These are phyloP conservation scores for Actinopyga echinites DNA, from an alignment of 53 echinoderm and acorn worm species.

Conservation along the genomic window DNA sequence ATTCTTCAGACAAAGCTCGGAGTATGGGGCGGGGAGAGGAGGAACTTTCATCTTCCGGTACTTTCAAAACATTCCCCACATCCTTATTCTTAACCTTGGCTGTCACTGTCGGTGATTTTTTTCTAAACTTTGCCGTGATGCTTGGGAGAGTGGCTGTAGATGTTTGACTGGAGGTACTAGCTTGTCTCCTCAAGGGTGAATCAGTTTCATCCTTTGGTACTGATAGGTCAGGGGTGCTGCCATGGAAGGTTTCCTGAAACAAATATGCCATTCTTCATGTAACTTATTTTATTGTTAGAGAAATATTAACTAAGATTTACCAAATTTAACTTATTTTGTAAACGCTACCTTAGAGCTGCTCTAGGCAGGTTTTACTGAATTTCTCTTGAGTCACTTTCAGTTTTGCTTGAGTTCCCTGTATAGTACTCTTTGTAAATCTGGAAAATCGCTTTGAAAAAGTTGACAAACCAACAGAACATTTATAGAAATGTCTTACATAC, in stretches of 20 bases:
- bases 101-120: conserved; percentile 2
- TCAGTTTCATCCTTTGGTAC: background rate
- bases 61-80: background rate
- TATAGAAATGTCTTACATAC: too few species aligned
- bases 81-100: conserved; percentile 9
- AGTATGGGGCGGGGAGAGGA: background rate
- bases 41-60: background rate
- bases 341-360: too few species aligned
- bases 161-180: conserved; percentile 6
- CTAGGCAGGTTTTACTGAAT: too few species aligned
- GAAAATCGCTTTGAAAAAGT: too few species aligned
- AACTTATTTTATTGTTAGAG: too few species aligned
- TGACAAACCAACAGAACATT: too few species aligned
- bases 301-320: too few species aligned
- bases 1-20: conserved; percentile 10
- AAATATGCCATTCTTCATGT: too few species aligned
- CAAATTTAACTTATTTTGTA: too few species aligned
- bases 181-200: conserved; percentile 11
- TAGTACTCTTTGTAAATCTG: too few species aligned
- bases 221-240: conserved; percentile 12
- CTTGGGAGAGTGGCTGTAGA: background rate
- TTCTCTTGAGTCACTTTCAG: too few species aligned
- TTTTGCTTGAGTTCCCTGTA: too few species aligned
- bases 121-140: conserved; percentile 7
- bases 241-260: conserved; percentile 21